A percentile compares a stretch with the other conserved stretches of the same genome.
phyloP scores from a whole-genome alignment of 1,140 invertebrate species.

The Mizuhopecten yessoensis region DNA sequence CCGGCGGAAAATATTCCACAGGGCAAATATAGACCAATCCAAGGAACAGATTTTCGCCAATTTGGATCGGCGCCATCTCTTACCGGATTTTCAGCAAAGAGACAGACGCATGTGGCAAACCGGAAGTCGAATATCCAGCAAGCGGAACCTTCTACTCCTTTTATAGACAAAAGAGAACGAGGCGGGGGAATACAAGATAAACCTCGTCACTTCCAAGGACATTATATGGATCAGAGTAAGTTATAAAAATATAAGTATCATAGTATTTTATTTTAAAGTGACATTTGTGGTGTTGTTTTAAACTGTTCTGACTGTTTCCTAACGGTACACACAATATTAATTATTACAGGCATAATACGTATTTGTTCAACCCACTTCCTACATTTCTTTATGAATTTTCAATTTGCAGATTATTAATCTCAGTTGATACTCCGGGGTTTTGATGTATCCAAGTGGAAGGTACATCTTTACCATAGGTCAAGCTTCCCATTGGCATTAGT shows the following conservation, averaged over 20 bases:
- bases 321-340: too few species aligned
- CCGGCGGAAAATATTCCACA: conserved; percentile 39
- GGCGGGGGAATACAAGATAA: conserved; percentile 49
- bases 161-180: conserved; percentile 47
- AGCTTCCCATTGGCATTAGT: too few species aligned
- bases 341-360: too few species aligned
- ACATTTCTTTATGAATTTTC: too few species aligned
- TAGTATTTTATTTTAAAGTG: too few species aligned
- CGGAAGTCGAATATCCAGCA: not conserved
- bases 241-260: not conserved
- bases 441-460: too few species aligned
- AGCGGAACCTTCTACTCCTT: not conserved
- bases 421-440: too few species aligned
- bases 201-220: conserved; percentile 60
- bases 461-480: too few species aligned
- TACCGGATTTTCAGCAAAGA: conserved; percentile 53
- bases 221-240: conserved; percentile 69
- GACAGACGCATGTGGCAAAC: conserved; percentile 5
- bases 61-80: conserved; percentile 43
- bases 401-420: too few species aligned
- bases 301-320: too few species aligned
- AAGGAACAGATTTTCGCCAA: conserved; percentile 35
- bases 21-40: conserved; percentile 46
- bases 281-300: too few species aligned
- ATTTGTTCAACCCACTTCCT: too few species aligned